These are phyloP conservation scores for Corythornis leucogaster DNA, from an alignment of 2,797 vertebrate genomes.

Conservation along the genomic window DNA sequence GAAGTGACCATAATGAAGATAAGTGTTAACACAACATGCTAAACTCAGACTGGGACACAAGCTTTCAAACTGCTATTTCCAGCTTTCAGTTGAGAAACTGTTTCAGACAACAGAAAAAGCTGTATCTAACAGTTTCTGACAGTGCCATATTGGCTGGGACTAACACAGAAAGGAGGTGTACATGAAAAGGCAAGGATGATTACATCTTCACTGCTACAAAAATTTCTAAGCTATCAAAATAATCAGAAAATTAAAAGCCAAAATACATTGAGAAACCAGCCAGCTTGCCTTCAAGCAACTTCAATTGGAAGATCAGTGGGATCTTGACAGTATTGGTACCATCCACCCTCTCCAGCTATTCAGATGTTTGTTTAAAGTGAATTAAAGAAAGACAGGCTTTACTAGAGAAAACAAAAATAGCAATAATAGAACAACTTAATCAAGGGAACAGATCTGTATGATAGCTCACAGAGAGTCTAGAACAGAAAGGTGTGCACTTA, in stretches of 20 bases:
- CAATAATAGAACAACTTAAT: not conserved
- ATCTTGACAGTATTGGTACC: not conserved
- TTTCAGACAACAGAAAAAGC: slow-evolving; percentile 58
- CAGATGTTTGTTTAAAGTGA: slow-evolving; percentile 38
- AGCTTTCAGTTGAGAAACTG: slow-evolving; percentile 39
- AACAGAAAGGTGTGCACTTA: not conserved
- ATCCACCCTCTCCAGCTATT: not conserved
- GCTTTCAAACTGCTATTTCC: slow-evolving; percentile 47
- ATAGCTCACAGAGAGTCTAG: not conserved
- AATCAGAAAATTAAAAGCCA: not conserved
- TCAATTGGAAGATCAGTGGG: slow-evolving; percentile 21
- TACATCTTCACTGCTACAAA: slow-evolving; percentile 13
- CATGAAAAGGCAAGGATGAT: slow-evolving; percentile 9
- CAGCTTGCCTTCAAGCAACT: not conserved
- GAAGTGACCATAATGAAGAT: slow-evolving; percentile 46
- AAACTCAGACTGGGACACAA: not conserved
- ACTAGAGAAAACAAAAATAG: slow-evolving; percentile 13
- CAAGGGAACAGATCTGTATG: not conserved
- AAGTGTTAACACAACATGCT: slow-evolving; percentile 35
- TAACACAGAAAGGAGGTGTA: slow-evolving; percentile 7
- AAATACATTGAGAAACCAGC: not conserved
- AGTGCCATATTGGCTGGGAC: slow-evolving; percentile 55
- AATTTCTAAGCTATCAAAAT: slow-evolving; percentile 24
- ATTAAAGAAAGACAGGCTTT: slow-evolving; percentile 14
- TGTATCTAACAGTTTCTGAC: slow-evolving; percentile 55